Base-by-base conservation (phyloP, 2,797 vertebrate species). In the Neosilurus mollespiculum region DNA sequence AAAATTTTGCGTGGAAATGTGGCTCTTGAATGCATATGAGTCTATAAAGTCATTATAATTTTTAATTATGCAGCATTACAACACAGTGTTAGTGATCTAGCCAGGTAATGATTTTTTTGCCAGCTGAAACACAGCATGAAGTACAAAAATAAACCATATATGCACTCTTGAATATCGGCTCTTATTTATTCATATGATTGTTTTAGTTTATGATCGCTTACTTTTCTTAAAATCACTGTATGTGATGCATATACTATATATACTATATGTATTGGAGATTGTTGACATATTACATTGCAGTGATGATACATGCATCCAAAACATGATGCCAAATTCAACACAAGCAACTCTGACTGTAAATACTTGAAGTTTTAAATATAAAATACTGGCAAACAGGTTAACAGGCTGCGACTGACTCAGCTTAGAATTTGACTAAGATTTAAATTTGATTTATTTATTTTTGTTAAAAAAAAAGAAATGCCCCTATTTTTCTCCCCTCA, bases 371-470 rank as follows among this genome's bases (percentile, higher is more conserved):
- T 43, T 43, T 43, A 43, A 43, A 51, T 8, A 78, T 69, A 5
- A 75, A 30, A 72, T 54, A 49, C 54, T 72, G 43, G 66, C 53
- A 81, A 81, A 67, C 22, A 49, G 30, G 5, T 61, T 76, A 12
- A 37, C 26, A 77, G 30, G 53, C 54, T 76, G 30, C 26, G 20
- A 14, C 72, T 64, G 34, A 30, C 72, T n/a, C 12, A 43, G 37
- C 61, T 43, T 20, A 58, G 73, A 79, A 81, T 78, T 77, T 70
- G 65, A 51, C 58, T 6, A 43, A 34, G 56, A 81, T 79, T 71
- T 77, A 5, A 5, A 5, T 43, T 43, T 43, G 4, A 43, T 43
- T 43, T 43, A 43, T 43, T 43, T 43, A 43, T 43, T 43, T 43
- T 43, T 43, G n/a, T n/a, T n/a, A 30, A 30, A 30, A 30, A 30